Base-by-base conservation (phyloP, 2,797 vertebrate genomes). In the Atherinosoma microstoma region DNA sequence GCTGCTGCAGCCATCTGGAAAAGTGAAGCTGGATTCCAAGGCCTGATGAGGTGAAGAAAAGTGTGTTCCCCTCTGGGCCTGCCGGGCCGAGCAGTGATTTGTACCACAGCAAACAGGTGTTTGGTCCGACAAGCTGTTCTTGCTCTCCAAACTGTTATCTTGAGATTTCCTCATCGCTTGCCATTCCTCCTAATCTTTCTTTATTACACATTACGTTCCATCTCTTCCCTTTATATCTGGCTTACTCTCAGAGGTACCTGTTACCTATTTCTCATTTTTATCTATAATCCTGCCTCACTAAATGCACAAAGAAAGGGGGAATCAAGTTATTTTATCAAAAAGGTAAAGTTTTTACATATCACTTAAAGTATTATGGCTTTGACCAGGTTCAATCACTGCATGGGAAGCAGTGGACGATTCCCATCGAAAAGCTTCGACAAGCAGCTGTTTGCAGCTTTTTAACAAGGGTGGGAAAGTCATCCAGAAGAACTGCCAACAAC, bases 1-100 rank as follows among this genome's bases (percentile, higher is more conserved):
- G 24, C 32, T 73, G 76, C 78, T 69, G 70, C 63, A 86, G 86
- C 91, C 94, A 95, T 95, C 94, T 95, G 95, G 94, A 94, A 94
- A 93, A 94, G 81, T 90, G 84, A 67, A 89, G 79, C 35, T 36
- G 76, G 88, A 93, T 84, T 91, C 87, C 91, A 86, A 85, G 83
- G 86, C 82, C 89, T 86, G 90, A 92, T 78, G 90, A 94, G 92
- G 92, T 93, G 94, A 92, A 91, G 93, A 94, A 94, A 94, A 95
- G 91, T 91, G 86, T 88, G 94, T 94, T 93, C 87, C 93, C 91
- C 86, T 89, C 80, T 88, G 94, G 87, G 85, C 87, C 79, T 73
- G 78, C 61, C 6, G 63, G 67, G 73, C 85, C 64, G 27, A 78
- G 69, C 80, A 65, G 76, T 90, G 92, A 94, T 93, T 94, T 94